phyloP scores from a whole-genome alignment of 2,113 vertebrate genomes.

The Muscicapa adusta region DNA sequence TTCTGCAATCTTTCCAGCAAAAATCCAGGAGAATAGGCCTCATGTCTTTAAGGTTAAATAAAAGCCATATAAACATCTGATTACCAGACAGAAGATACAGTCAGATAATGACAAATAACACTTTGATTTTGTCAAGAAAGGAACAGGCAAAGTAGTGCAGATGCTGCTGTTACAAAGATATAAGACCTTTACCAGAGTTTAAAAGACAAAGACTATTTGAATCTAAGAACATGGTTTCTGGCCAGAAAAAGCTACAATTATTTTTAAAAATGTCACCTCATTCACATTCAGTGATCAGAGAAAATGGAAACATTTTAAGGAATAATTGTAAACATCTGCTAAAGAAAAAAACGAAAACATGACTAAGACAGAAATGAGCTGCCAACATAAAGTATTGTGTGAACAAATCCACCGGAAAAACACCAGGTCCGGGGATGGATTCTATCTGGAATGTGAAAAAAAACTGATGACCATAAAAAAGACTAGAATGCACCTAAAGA shows the following conservation, averaged over 20 bases:
- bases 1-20: not conserved
- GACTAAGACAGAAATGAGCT: constrained; percentile 46
- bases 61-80: constrained; percentile 11
- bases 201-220: constrained; percentile 43
- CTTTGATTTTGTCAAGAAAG: not conserved
- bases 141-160: not conserved
- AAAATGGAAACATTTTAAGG: constrained; percentile 59
- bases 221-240: constrained; percentile 14
- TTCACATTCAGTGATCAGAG: constrained; percentile 55
- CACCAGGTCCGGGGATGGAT: not conserved
- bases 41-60: not conserved
- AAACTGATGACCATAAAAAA: not conserved
- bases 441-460: not conserved
- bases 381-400: constrained; percentile 20
- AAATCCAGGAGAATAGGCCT: not conserved
- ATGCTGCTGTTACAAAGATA: not conserved
- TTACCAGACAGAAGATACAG: constrained; percentile 28
- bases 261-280: constrained; percentile 60
- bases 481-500: not conserved
- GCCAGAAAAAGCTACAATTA: constrained; percentile 50
- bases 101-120: constrained; percentile 10
- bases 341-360: constrained; percentile 2
- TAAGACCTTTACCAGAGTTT: constrained; percentile 32
- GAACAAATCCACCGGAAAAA: constrained; percentile 25
- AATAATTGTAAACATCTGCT: constrained; percentile 64